Evolutionary conservation across 2,113 vertebrate species (phyloP), one percentile per base, ranked within the genome.

Genomic region (Phyllostomus discolor): DNA sequence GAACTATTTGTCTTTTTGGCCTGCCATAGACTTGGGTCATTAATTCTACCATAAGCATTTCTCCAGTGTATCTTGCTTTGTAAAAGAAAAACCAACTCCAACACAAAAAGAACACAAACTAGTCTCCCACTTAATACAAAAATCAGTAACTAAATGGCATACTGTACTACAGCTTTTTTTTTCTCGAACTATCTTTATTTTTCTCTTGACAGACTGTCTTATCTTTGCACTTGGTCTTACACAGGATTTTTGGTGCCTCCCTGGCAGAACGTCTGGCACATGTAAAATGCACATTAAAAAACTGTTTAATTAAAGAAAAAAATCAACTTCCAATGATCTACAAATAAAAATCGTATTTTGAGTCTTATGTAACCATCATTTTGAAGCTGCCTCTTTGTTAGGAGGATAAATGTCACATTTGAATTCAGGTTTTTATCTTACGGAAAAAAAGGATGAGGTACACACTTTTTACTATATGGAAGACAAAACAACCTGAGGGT

Each of bases 341-440:
- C 9, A 94, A 88, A 94, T 81, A 95, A 95, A 95, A 95, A 82
- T 14, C 10, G 4, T 69, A 95, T 81, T 90, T 90, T 14, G 26
- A 92, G 50, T 83, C 48, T 93, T 95, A 89, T 3, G 81, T 33
- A 91, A 69, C 35, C n/a, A 88, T 64, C 20, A 94, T 73, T 91
- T 93, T 38, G 75, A 91, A 91, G 73, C 35, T 91, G 10, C 41
- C 26, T 90, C 84, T 95, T 88, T 75, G 41, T 82, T 87, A 82
- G 19, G 33, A 93, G 78, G 59, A 67, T 66, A 95, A 92, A 83
- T 81, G 2, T 50, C 54, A 87, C 4, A 2, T 83, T 90, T 92
- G 41, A 20, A 85, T 86, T 91, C 73, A 93, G 28, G 70, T 80
- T 38, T 90, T 96, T 85, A 86, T 54, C 35, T 73, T 78, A 95